Percentiles rank a stretch among this genome's conserved stretches.
phyloP scores from a whole-genome alignment of 1,140 invertebrate species.

The Lepidostoma basale region DNA sequence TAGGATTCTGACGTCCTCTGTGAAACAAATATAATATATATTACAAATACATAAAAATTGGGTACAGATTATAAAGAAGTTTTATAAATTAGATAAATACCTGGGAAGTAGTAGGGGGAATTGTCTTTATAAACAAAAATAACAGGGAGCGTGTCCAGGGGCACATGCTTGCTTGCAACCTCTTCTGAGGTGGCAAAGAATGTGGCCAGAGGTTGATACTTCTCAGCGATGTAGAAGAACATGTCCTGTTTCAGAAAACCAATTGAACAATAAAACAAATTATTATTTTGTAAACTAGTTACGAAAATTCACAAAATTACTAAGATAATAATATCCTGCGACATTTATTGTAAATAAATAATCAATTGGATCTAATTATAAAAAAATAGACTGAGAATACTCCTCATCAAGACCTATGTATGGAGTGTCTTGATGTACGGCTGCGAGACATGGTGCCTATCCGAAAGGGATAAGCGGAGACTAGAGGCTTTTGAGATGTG shows the following conservation, averaged over 20 bases:
- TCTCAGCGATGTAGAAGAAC: conserved; percentile 74
- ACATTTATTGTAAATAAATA: too few species aligned
- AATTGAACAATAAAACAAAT: too few species aligned
- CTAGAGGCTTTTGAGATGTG: too few species aligned
- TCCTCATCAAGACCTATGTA: too few species aligned
- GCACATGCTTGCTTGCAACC: conserved; percentile 70
- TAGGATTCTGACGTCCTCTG: conserved; percentile 57
- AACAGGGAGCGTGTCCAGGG: conserved; percentile 68
- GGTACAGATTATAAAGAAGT: background rate
- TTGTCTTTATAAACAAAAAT: conserved; percentile 88
- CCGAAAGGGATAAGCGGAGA: too few species aligned
- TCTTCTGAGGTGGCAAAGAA: conserved; percentile 80
- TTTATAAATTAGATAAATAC: conserved; percentile 53
- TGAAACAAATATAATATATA: conserved; percentile 47
- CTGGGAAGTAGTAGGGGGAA: conserved; percentile 72
- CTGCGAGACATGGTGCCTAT: too few species aligned
- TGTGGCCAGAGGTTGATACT: conserved; percentile 82
- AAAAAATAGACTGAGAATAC: too few species aligned
- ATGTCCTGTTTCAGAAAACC: conserved; percentile 65
- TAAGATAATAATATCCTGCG: too few species aligned
- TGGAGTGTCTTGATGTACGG: too few species aligned
- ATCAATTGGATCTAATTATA: too few species aligned
- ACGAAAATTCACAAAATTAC: too few species aligned
- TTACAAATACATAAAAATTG: background rate
- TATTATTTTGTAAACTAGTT: too few species aligned